Conservation (phyloP, 2,888 invertebrate species). For the Smittia sp. region DNA sequence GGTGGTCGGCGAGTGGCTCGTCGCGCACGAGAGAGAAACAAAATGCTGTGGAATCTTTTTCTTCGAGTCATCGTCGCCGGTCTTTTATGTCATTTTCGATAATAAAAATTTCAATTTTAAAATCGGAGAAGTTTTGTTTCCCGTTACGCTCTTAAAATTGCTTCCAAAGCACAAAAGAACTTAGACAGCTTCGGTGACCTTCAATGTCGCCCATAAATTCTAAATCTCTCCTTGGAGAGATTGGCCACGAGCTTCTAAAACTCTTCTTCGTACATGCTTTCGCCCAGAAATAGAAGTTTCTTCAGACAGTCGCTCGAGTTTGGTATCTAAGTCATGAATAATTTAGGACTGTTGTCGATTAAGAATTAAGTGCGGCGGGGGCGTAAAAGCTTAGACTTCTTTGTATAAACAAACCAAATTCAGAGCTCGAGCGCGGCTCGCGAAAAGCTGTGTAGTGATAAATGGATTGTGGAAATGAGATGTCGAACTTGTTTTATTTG, state of each 20-base stretch:
- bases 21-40: not conserved
- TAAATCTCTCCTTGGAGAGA: too few relatives aligned
- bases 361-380: slow-evolving; percentile 29
- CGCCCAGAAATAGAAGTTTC: not conserved
- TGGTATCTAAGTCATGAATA: slow-evolving; percentile 9
- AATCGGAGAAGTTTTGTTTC: too few relatives aligned
- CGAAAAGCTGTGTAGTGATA: slow-evolving; percentile 4
- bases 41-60: not conserved
- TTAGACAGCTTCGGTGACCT: too few relatives aligned
- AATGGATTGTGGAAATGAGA: slow-evolving; percentile 26
- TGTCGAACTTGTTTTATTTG: slow-evolving; percentile 1
- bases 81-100: slow-evolving; percentile 5
- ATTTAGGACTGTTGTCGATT: not conserved
- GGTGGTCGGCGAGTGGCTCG: not conserved
- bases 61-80: not conserved
- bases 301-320: not conserved
- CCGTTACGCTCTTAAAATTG: too few relatives aligned
- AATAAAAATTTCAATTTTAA: not conserved
- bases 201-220: too few relatives aligned
- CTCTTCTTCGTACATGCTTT: not conserved
- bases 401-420: slow-evolving; percentile 38
- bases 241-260: not conserved
- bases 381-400: slow-evolving; percentile 29
- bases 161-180: too few relatives aligned
- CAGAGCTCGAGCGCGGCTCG: slow-evolving; percentile 19